These are phyloP conservation scores for Hylaeus anthracinus DNA, from an alignment of 1,140 invertebrate species.

Conservation along the genomic window DNA sequence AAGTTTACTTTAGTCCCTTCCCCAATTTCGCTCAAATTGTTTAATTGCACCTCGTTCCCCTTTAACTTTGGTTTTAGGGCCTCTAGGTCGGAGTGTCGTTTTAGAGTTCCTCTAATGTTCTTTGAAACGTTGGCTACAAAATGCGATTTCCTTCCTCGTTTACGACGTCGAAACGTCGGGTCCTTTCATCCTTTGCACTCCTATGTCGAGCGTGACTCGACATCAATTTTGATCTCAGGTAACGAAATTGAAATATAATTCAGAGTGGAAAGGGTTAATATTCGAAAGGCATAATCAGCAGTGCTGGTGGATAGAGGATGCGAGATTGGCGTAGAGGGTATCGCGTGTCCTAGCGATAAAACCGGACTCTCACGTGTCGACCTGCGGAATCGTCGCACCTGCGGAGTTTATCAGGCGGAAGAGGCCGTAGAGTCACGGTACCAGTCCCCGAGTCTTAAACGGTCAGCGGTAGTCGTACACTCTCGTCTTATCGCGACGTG, in stretches of 20 bases:
- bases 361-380: conserved; percentile 47
- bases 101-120: too few species aligned
- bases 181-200: too few species aligned
- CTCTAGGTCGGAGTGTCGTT: too few species aligned
- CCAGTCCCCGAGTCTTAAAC: conserved; percentile 54
- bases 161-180: too few species aligned
- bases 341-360: conserved; percentile 46
- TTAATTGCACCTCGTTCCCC: conserved; percentile 21
- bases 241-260: too few species aligned
- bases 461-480: conserved; percentile 59
- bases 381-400: conserved; percentile 50
- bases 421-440: conserved; percentile 52
- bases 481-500: conserved; percentile 5
- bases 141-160: too few species aligned
- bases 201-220: too few species aligned
- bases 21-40: conserved; percentile 4
- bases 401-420: conserved; percentile 57
- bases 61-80: background rate
- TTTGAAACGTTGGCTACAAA: too few species aligned
- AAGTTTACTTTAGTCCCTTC: background rate
- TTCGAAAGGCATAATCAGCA: conserved; percentile 25
- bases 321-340: conserved; percentile 13
- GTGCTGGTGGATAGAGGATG: background rate
- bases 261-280: too few species aligned
- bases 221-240: too few species aligned